Evolutionary conservation across 2,797 vertebrate species (phyloP).

Genomic region (Vipera latastei): DNA sequence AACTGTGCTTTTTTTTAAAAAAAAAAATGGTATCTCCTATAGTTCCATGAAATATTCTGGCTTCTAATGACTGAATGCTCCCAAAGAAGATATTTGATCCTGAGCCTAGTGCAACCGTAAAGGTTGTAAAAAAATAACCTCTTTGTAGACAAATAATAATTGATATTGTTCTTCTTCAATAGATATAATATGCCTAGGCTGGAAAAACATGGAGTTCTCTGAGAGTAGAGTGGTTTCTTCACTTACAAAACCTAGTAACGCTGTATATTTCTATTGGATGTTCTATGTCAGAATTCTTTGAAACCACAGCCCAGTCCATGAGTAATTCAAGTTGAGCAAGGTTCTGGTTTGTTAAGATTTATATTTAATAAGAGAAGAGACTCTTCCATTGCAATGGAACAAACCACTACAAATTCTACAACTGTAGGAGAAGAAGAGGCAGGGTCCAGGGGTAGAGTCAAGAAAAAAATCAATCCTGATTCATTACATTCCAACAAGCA

Average conservation of each 20-base stretch:
- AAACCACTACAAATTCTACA: not conserved
- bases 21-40: not conserved
- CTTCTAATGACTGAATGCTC: not conserved
- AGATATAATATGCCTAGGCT: not conserved
- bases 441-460: not conserved
- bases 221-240: not conserved
- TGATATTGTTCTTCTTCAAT: not conserved
- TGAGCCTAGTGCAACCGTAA: not conserved
- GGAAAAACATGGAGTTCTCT: not conserved
- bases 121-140: not conserved
- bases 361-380: not conserved
- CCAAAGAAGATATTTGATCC: not conserved
- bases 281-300: not conserved
- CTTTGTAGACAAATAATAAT: not conserved
- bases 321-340: not conserved
- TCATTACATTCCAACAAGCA: not conserved
- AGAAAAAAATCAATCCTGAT: not conserved
- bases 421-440: not conserved
- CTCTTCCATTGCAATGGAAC: not conserved
- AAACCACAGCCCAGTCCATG: not conserved
- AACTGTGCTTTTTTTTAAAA: not conserved
- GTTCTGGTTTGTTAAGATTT: not conserved
- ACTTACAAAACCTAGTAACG: not conserved
- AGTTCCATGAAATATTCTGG: not conserved
- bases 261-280: not conserved